phyloP scores from a whole-genome alignment of 1,140 invertebrate species.

The Drosophila burlai region DNA sequence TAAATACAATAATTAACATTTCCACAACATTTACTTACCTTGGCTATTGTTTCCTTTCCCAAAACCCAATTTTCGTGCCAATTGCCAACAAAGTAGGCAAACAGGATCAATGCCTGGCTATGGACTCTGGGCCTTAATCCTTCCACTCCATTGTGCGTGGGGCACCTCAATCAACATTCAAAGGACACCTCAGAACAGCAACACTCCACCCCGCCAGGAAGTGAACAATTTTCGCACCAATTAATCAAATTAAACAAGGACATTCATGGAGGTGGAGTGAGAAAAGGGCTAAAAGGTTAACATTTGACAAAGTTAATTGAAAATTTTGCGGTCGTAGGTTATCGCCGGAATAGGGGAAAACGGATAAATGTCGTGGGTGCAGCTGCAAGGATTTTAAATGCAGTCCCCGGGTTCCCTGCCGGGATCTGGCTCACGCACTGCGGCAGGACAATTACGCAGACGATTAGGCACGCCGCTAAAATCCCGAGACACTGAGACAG shows the following conservation, averaged over 20 bases:
- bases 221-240: constrained; percentile 68
- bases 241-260: constrained; percentile 76
- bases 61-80: constrained; percentile 46
- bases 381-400: constrained; percentile 67
- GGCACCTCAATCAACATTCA: constrained; percentile 61
- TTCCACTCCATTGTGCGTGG: constrained; percentile 40
- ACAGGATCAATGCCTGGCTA: constrained; percentile 20
- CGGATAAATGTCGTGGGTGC: constrained; percentile 35
- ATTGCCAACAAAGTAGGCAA: constrained; percentile 37
- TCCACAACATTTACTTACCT: constrained; percentile 1
- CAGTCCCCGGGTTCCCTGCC: constrained; percentile 29
- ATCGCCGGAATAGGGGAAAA: constrained; percentile 19
- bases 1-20: constrained; percentile 1
- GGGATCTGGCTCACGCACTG: constrained; percentile 65
- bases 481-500: constrained; percentile 34
- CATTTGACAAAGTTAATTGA: constrained; percentile 74
- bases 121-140: constrained; percentile 43
- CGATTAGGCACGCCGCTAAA: constrained; percentile 74
- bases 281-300: constrained; percentile 47
- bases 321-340: constrained; percentile 60
- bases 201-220: constrained; percentile 26
- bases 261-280: constrained; percentile 20
- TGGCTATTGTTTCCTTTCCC: not conserved
- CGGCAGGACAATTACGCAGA: constrained; percentile 77
- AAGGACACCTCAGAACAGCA: constrained; percentile 48